A percentile compares a stretch with the other conserved stretches of the same genome.
phyloP scores from a whole-genome alignment of 1,140 invertebrate species.

The Ceratina calcarata region DNA sequence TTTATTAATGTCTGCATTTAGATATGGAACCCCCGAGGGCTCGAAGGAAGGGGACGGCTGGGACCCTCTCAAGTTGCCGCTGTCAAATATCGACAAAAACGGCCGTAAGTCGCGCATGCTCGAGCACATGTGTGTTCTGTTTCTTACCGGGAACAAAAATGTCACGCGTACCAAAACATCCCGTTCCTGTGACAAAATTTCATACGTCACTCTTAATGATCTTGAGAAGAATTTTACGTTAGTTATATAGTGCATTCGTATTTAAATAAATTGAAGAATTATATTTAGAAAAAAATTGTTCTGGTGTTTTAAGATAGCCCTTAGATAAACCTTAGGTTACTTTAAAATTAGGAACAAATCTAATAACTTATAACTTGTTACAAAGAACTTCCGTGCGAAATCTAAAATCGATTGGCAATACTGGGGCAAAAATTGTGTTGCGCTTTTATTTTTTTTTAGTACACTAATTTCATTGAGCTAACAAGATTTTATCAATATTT shows the following conservation, averaged over 20 bases:
- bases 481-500: no score
- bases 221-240: constrained; percentile 6
- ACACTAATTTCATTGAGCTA: no score
- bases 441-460: no score
- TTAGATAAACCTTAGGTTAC: no score
- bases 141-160: constrained; percentile 26
- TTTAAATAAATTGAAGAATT: neutral
- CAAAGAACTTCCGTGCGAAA: no score
- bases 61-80: constrained; percentile 64
- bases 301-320: no score
- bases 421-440: no score
- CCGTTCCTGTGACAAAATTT: neutral
- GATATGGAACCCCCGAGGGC: constrained; percentile 66
- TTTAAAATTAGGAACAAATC: no score
- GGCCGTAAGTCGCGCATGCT: constrained; percentile 61
- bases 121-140: constrained; percentile 43
- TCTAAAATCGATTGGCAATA: no score
- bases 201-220: neutral
- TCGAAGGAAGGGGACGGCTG: constrained; percentile 52
- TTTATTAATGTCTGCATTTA: constrained; percentile 75
- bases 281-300: no score
- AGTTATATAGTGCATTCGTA: neutral
- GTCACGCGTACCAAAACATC: constrained; percentile 52
- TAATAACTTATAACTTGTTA: no score
- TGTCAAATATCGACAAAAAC: constrained; percentile 68